phyloP scores from a whole-genome alignment of 2,113 vertebrate species.

The Tupaia chinensis region DNA sequence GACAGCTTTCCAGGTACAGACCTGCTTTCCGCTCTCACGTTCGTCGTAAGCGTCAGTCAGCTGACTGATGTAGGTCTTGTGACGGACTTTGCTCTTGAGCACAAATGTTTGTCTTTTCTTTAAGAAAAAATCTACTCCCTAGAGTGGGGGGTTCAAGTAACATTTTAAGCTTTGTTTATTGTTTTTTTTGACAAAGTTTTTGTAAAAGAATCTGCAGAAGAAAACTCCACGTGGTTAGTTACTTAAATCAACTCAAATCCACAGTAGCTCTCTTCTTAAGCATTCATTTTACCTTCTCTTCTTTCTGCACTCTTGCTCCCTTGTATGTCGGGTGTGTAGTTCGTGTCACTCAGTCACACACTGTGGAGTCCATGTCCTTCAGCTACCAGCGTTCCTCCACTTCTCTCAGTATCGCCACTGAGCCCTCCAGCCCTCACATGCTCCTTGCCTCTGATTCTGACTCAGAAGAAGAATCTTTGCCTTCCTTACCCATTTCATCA shows the following conservation, averaged over 20 bases:
- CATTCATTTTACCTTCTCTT: conserved; percentile 74
- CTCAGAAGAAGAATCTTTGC: conserved; percentile 90
- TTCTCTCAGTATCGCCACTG: conserved; percentile 95
- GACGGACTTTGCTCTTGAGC: conserved; percentile 40
- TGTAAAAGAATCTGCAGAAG: conserved; percentile 25
- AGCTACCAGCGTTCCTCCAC: conserved; percentile 97
- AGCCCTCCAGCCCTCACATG: conserved; percentile 90
- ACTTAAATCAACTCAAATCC: not conserved
- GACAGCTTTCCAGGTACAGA: conserved; percentile 93
- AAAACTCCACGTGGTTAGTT: conserved; percentile 58
- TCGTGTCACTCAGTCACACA: conserved; percentile 95
- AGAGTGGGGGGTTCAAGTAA: conserved; percentile 1
- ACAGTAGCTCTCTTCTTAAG: conserved; percentile 57
- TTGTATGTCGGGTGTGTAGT: conserved; percentile 88
- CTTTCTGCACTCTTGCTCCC: conserved; percentile 82
- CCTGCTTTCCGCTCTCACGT: not conserved
- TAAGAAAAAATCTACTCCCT: not conserved
- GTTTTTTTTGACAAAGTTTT: conserved; percentile 42
- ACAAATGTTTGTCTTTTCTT: conserved; percentile 42
- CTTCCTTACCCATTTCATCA: conserved; percentile 89
- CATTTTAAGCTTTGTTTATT: conserved; percentile 39
- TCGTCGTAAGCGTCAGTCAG: not conserved
- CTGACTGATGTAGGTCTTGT: not conserved
- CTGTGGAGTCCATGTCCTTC: conserved; percentile 97
- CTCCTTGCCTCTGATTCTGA: conserved; percentile 92